Evolutionary conservation across 2,888 invertebrate genomes (phyloP).

Genomic region (Sarcophaga caerulescens): DNA sequence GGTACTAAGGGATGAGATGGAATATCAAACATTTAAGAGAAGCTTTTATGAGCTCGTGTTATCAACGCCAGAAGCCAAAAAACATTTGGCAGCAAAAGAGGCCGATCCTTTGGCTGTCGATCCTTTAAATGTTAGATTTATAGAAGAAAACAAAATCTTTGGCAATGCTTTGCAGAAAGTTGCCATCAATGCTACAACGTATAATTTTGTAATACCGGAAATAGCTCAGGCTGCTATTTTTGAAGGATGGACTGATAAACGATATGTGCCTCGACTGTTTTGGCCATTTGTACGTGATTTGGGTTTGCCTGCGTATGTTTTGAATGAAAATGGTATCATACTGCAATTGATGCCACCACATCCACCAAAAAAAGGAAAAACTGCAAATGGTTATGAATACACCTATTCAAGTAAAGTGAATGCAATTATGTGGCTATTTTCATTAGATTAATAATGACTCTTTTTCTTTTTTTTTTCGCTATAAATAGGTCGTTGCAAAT

Average conservation of each 20-base stretch:
- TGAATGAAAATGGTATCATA: slow-evolving; percentile 76
- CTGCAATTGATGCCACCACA: slow-evolving; percentile 78
- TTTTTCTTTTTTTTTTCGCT: slow-evolving; percentile 26
- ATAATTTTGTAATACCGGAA: slow-evolving; percentile 79
- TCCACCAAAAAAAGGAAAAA: slow-evolving; percentile 76
- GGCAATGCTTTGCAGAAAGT: slow-evolving; percentile 76
- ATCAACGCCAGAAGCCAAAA: slow-evolving; percentile 72
- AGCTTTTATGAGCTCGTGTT: slow-evolving; percentile 75
- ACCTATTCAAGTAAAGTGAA: slow-evolving; percentile 74
- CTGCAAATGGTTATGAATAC: slow-evolving; percentile 77
- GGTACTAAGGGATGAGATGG: slow-evolving; percentile 76
- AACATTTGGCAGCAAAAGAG: slow-evolving; percentile 73
- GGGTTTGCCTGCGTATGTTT: slow-evolving; percentile 77
- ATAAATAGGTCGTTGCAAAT: slow-evolving; percentile 83
- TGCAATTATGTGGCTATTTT: not conserved
- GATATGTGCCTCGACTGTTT: slow-evolving; percentile 76
- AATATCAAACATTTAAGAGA: slow-evolving; percentile 76
- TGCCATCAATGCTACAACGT: slow-evolving; percentile 75
- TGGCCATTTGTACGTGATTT: slow-evolving; percentile 78
- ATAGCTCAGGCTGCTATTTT: slow-evolving; percentile 78
- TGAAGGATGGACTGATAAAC: slow-evolving; percentile 77
- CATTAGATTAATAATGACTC: not conserved
- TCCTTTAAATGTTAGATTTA: slow-evolving; percentile 75
- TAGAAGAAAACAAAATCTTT: slow-evolving; percentile 72
- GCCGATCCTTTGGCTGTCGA: slow-evolving; percentile 74